These are phyloP conservation scores for Ibycter americanus DNA, from an alignment of 2,797 vertebrate species.

Conservation along the genomic window DNA sequence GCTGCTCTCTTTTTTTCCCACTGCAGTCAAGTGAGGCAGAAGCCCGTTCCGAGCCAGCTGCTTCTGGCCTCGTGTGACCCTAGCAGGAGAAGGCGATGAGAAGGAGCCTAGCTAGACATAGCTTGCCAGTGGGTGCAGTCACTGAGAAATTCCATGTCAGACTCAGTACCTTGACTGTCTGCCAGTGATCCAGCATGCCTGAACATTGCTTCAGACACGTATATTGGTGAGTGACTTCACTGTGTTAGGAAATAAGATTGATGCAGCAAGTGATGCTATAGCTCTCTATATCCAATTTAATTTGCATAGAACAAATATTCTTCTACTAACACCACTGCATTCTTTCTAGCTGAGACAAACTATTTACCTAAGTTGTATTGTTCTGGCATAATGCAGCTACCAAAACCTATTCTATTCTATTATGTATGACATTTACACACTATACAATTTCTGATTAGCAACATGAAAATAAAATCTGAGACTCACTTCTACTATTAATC, in stretches of 20 bases:
- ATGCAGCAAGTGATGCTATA: neutral
- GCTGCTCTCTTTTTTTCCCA: neutral
- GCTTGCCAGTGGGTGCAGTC: slow-evolving; percentile 39
- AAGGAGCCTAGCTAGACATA: neutral
- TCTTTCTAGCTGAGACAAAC: slow-evolving; percentile 17
- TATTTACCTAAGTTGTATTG: neutral
- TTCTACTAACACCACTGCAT: neutral
- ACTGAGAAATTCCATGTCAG: neutral
- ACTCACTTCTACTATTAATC: neutral
- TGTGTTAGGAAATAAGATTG: neutral
- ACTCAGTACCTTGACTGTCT: neutral
- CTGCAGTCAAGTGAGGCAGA: neutral
- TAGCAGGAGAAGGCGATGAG: neutral
- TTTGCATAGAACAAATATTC: neutral
- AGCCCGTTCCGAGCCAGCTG: neutral
- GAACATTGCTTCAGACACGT: neutral
- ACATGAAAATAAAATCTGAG: neutral
- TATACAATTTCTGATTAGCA: neutral
- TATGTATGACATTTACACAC: neutral
- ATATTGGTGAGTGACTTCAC: neutral
- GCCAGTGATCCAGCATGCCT: neutral
- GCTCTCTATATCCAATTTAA: neutral
- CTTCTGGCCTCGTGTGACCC: neutral
- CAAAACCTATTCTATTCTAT: neutral
- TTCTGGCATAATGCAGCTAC: neutral